Evolutionary conservation across 1,140 invertebrate genomes (phyloP), one percentile per base, ranked within the genome.

Genomic region (Trachymyrmex septentrionalis): DNA sequence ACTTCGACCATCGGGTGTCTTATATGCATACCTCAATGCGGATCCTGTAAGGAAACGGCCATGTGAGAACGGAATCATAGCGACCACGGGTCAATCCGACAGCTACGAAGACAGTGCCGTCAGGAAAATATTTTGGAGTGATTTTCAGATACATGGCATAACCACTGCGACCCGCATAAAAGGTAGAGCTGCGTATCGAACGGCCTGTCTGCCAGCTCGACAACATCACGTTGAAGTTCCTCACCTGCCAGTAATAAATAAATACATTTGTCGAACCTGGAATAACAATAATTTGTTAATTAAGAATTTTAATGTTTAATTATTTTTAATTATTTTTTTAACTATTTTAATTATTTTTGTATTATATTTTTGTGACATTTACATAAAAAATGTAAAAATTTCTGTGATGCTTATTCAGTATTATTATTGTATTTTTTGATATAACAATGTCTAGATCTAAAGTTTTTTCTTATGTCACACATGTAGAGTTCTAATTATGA

Each of bases 21-120:
- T 87, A 34, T 87, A 30, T 50, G 16, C 57, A 6, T 77, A 93
- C 93, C 91, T 92, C 89, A n/a, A 93, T 90, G 10, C 93, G 88
- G 78, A 95, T 93, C 53, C 92, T 94, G n/a, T 94, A 88, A 9
- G 87, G 84, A 92, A 96, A 96, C 4, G 96, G 96, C 96, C 96
- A 96, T n/a, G 89, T 66, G 6, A 96, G 89, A 38, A 86, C 66
- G n/a, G 92, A 81, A 85, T 94, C 93, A 38, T 92, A 87, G n/a
- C 66, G 77, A 59, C 94, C 95, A 9, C 90, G 92, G 0, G 95
- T 96, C 3, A 96, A 75, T n/a, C 95, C 95, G 6, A 94, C 94
- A 34, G 94, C 93, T 12, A 95, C 85, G 87, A 95, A 96, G 73
- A 95, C 87, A 19, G 94, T 95, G 30, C 93, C 93, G 6, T 94